Conservation (phyloP, 2,888 invertebrate species). For the Hirtodrosophila duncani region DNA sequence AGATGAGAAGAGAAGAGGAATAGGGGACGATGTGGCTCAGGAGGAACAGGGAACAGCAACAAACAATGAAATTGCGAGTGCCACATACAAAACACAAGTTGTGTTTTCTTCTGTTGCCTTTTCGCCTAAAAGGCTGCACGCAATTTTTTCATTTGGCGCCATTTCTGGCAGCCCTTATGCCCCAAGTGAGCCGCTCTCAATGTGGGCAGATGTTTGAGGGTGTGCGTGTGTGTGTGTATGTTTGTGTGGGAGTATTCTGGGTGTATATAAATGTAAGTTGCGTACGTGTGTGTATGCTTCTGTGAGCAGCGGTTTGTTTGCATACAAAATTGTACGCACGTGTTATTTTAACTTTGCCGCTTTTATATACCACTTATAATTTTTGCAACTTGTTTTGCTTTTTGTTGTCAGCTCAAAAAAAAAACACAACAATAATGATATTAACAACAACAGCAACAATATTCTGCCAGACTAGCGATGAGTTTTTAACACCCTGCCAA, state of each 20-base stretch:
- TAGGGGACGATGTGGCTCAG: not conserved
- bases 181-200: too few species aligned
- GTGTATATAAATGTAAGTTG: conserved; percentile 3
- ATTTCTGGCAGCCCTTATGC: conserved; percentile 33
- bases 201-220: too few species aligned
- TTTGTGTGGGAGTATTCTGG: conserved; percentile 5
- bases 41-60: not conserved
- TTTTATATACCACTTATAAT: conserved; percentile 37
- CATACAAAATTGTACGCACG: conserved; percentile 60
- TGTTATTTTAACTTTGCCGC: conserved; percentile 48
- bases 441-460: conserved; percentile 21
- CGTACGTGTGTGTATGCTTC: conserved; percentile 14
- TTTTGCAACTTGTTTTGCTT: conserved; percentile 38
- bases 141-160: conserved; percentile 56
- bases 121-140: conserved; percentile 66
- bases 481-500: conserved; percentile 47
- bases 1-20: too few species aligned
- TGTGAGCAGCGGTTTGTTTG: conserved; percentile 51
- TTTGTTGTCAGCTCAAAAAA: conserved; percentile 11
- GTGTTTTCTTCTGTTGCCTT: conserved; percentile 27
- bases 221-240: conserved; percentile 3
- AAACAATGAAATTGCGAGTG: conserved; percentile 6
- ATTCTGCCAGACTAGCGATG: not conserved
- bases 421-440: conserved; percentile 7
- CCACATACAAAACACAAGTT: conserved; percentile 4